Percentiles rank a stretch among this genome's conserved stretches.
Evolutionary conservation across 1,140 invertebrate genomes (phyloP).

Genomic region (Zaprionus ornatus): DNA sequence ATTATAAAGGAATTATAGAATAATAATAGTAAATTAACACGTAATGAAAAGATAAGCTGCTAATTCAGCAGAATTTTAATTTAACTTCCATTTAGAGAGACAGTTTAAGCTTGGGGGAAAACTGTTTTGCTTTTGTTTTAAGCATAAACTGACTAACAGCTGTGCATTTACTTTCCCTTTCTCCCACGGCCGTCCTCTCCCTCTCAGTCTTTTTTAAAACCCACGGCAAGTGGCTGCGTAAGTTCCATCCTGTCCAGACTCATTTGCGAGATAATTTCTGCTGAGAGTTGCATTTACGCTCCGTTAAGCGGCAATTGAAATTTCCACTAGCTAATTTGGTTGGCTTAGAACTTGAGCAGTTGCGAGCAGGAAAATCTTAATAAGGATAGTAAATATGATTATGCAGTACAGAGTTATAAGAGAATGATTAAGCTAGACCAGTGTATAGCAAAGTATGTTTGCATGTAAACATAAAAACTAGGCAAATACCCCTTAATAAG

Average conservation of each 20-base stretch:
- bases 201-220: neutral
- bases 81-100: neutral
- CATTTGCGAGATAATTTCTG: conserved; percentile 27
- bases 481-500: too few relatives aligned
- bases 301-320: conserved; percentile 29
- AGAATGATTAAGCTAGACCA: neutral
- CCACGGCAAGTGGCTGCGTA: neutral
- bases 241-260: conserved; percentile 20
- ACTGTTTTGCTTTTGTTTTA: neutral
- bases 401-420: neutral
- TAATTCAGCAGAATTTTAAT: neutral
- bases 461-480: too few relatives aligned
- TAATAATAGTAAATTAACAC: neutral
- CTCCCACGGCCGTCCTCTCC: neutral
- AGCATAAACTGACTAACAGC: neutral
- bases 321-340: conserved; percentile 13
- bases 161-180: neutral
- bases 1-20: too few relatives aligned
- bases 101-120: neutral
- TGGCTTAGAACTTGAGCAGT: neutral
- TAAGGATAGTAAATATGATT: neutral
- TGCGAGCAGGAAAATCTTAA: neutral
- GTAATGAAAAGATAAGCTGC: neutral
- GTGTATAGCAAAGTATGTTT: neutral
- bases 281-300: conserved; percentile 18